Conservation (phyloP, 2,113 vertebrate species). For the Centropus unirufus region DNA sequence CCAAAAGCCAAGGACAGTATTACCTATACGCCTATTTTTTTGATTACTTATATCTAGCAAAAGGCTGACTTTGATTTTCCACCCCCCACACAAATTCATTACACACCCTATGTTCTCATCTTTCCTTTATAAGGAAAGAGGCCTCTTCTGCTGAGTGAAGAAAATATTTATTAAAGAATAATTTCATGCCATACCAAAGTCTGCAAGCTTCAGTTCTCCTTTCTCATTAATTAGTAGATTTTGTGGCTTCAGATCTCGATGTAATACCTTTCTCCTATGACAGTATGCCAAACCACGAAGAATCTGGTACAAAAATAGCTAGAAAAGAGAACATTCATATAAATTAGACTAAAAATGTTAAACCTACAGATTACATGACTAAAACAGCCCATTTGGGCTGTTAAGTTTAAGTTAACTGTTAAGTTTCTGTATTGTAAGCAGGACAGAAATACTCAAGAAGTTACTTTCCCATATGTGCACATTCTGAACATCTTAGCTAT, state of each 20-base stretch:
- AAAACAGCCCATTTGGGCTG: neutral
- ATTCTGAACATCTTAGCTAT: neutral
- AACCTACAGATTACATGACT: neutral
- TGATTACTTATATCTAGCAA: neutral
- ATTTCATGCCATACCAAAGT: constrained; percentile 87
- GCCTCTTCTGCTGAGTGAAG: neutral
- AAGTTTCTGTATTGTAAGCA: neutral
- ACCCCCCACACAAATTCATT: neutral
- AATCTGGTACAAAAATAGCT: constrained; percentile 98
- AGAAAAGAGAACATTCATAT: constrained; percentile 52
- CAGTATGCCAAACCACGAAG: constrained; percentile 97
- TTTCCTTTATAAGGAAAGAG: neutral
- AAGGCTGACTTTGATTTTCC: neutral
- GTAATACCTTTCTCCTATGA: constrained; percentile 94
- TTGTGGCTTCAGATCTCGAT: constrained; percentile 97
- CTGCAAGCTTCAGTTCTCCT: constrained; percentile 96
- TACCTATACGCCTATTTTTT: neutral
- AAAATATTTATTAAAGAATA: neutral
- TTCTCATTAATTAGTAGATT: constrained; percentile 97
- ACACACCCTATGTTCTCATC: neutral
- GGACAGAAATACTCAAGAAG: neutral
- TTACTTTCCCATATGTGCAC: neutral
- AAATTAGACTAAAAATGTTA: neutral
- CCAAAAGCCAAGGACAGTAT: neutral
- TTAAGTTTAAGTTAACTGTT: too few species aligned